Percentiles rank a stretch among this genome's conserved stretches.
These are phyloP conservation scores for Timema cristinae DNA, from an alignment of 2,888 invertebrate genomes.

Conservation along the genomic window DNA sequence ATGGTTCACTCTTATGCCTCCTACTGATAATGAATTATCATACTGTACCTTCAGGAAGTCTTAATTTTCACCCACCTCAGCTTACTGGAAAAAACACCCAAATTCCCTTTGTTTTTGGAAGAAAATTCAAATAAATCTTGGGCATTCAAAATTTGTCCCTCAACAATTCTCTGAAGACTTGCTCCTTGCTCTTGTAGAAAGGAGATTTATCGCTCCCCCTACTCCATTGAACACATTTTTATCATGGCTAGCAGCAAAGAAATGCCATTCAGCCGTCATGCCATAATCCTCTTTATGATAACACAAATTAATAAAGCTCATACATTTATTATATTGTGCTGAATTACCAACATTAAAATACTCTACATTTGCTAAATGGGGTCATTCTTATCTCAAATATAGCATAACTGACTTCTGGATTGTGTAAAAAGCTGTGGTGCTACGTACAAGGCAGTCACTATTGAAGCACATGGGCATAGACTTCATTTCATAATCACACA, in stretches of 20 bases:
- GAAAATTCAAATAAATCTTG: constrained; percentile 8
- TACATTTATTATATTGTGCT: background rate
- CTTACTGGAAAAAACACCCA: background rate
- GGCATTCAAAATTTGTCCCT: background rate
- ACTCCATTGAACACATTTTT: background rate
- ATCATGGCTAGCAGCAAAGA: constrained; percentile 10
- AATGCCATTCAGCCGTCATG: background rate
- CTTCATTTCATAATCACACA: constrained; percentile 10
- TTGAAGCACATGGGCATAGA: background rate
- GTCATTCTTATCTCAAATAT: background rate
- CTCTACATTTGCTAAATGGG: background rate
- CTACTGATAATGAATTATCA: no score
- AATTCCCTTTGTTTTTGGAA: background rate
- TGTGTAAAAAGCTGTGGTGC: constrained; percentile 8
- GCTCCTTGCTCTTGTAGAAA: background rate
- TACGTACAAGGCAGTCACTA: background rate
- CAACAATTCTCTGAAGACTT: constrained; percentile 12
- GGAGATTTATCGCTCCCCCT: background rate
- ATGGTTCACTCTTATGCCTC: no score
- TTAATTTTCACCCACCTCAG: background rate
- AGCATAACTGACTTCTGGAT: background rate
- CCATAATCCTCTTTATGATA: background rate
- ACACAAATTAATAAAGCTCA: constrained; percentile 3
- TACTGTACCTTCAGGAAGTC: no score
- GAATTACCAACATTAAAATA: constrained; percentile 4